phyloP scores from a whole-genome alignment of 2,888 invertebrate species.

The Branchinecta sandiegonensis region DNA sequence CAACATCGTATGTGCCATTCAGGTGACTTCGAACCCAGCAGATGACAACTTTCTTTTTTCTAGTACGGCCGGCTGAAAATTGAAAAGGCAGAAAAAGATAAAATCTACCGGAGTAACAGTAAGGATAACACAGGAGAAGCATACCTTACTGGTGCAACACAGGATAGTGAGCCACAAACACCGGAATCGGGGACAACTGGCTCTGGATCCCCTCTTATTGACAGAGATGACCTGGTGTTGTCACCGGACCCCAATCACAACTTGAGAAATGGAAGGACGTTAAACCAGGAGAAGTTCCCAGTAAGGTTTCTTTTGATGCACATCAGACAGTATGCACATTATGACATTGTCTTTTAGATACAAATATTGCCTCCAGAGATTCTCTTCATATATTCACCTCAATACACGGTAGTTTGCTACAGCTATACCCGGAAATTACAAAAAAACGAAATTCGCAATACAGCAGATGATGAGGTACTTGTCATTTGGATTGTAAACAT shows the following conservation, averaged over 20 bases:
- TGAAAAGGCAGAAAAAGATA: constrained; percentile 11
- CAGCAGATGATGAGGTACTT: too few relatives aligned
- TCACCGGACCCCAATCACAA: constrained; percentile 8
- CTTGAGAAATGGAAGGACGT: constrained; percentile 12
- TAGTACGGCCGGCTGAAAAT: constrained; percentile 14
- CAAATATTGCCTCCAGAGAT: too few relatives aligned
- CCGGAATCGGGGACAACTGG: not conserved
- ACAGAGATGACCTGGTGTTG: not conserved
- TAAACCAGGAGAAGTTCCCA: not conserved
- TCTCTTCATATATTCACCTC: too few relatives aligned
- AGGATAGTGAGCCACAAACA: not conserved
- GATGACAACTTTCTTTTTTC: not conserved
- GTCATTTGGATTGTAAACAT: too few relatives aligned
- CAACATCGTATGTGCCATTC: too few relatives aligned
- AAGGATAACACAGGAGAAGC: not conserved
- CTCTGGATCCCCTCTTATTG: not conserved
- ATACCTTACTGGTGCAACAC: too few relatives aligned
- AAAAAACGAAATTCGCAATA: too few relatives aligned
- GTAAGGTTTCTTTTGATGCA: not conserved
- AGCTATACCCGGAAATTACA: too few relatives aligned
- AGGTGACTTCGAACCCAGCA: not conserved
- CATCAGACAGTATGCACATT: too few relatives aligned
- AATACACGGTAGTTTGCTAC: too few relatives aligned
- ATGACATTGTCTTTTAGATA: too few relatives aligned
- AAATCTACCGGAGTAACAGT: not conserved